Conservation (phyloP, 2,797 vertebrate genomes). For the Glossophaga mutica region DNA sequence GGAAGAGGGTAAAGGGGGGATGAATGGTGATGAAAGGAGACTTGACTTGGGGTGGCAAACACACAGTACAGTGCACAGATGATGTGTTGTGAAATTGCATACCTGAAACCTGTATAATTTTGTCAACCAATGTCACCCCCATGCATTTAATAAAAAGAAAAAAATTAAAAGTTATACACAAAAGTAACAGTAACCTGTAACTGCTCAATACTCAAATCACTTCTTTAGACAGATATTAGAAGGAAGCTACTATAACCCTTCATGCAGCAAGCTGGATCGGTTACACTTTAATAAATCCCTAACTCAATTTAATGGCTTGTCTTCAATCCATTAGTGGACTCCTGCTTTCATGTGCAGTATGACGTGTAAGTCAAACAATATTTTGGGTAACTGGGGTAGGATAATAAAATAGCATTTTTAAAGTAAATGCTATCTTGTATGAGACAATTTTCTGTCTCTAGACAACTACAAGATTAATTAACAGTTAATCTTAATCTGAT, state of each 20-base stretch:
- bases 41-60: neutral
- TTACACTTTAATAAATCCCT: conserved; percentile 4
- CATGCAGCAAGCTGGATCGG: neutral
- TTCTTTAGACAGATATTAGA: conserved; percentile 7
- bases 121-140: neutral
- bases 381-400: neutral
- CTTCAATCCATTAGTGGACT: neutral
- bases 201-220: neutral
- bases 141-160: neutral
- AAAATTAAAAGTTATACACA: neutral
- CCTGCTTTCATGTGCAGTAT: neutral
- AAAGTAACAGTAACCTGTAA: neutral
- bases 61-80: neutral
- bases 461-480: neutral
- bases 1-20: no score
- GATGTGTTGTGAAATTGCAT: neutral
- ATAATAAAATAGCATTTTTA: neutral
- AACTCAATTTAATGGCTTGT: neutral
- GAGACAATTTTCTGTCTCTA: neutral
- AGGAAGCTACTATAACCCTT: neutral
- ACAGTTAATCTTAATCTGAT: neutral
- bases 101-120: neutral
- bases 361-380: neutral
- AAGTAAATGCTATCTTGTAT: neutral
- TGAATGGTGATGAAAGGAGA: neutral